phyloP scores from a whole-genome alignment of 2,888 invertebrate species.

The Trilocha varians region DNA sequence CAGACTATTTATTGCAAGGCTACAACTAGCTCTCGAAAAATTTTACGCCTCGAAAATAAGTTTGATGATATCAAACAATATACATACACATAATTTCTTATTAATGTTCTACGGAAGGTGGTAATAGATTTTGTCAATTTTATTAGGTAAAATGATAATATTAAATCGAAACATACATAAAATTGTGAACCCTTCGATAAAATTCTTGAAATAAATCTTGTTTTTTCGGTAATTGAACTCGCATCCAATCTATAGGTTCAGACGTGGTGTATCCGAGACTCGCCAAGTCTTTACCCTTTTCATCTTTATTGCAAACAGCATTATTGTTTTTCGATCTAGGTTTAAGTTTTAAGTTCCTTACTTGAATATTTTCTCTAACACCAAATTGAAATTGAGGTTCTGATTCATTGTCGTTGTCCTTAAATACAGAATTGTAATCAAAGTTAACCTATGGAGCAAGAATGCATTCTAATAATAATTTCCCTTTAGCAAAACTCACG shows the following conservation, averaged over 20 bases:
- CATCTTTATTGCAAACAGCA: conserved; percentile 24
- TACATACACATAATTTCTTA: neutral
- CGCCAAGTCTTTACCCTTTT: conserved; percentile 58
- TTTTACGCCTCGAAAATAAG: too few species aligned
- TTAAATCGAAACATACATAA: conserved; percentile 62
- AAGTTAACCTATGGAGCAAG: neutral
- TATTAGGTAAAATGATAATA: neutral
- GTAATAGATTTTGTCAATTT: conserved; percentile 1
- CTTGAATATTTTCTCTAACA: conserved; percentile 21
- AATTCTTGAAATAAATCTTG: conserved; percentile 78
- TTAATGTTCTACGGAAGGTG: neutral
- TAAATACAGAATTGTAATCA: neutral
- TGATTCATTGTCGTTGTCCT: conserved; percentile 27
- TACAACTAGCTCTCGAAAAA: too few species aligned
- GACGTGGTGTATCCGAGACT: conserved; percentile 73
- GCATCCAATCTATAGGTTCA: conserved; percentile 76
- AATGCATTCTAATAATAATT: too few species aligned
- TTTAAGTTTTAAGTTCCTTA: conserved; percentile 8
- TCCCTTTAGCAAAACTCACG: neutral
- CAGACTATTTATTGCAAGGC: too few species aligned
- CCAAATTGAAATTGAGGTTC: conserved; percentile 35
- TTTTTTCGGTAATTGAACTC: conserved; percentile 77
- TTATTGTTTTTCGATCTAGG: conserved; percentile 23
- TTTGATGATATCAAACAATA: neutral
- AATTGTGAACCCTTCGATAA: conserved; percentile 76